A percentile compares a stretch with the other conserved stretches of the same genome.
These are phyloP conservation scores for Pycnomerus fuliginosus DNA, from an alignment of 2,888 invertebrate genomes.

Conservation along the genomic window DNA sequence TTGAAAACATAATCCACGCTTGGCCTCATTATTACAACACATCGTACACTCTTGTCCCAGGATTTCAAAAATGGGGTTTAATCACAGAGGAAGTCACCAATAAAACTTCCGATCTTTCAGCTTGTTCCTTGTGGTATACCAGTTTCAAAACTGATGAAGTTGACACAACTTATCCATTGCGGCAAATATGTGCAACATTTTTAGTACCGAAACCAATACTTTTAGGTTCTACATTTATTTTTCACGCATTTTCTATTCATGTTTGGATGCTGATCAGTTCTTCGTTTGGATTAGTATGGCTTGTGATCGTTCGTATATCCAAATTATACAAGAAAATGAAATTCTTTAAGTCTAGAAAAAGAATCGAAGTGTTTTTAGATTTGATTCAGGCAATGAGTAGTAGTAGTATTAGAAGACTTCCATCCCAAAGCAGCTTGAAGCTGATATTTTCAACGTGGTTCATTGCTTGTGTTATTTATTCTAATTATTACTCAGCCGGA, in stretches of 20 bases:
- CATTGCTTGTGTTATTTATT: conserved; percentile 4
- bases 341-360: no score
- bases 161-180: conserved; percentile 12
- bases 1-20: conserved; percentile 7
- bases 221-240: conserved; percentile 22
- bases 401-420: no score
- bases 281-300: no score
- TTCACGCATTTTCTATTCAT: conserved; percentile 15
- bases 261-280: conserved; percentile 15
- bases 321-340: no score
- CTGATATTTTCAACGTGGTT: conserved; percentile 20
- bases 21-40: conserved; percentile 2
- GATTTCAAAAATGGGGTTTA: neutral
- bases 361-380: no score
- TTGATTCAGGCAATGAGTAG: no score
- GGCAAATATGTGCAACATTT: conserved; percentile 27
- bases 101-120: conserved; percentile 7
- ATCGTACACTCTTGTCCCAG: no score
- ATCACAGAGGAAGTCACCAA: neutral
- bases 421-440: conserved; percentile 13
- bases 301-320: no score
- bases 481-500: conserved; percentile 8
- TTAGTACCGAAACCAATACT: conserved; percentile 28
- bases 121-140: conserved; percentile 14
- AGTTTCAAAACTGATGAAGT: neutral